phyloP scores from a whole-genome alignment of 2,113 vertebrate species.

The Cephalopterus ornatus region DNA sequence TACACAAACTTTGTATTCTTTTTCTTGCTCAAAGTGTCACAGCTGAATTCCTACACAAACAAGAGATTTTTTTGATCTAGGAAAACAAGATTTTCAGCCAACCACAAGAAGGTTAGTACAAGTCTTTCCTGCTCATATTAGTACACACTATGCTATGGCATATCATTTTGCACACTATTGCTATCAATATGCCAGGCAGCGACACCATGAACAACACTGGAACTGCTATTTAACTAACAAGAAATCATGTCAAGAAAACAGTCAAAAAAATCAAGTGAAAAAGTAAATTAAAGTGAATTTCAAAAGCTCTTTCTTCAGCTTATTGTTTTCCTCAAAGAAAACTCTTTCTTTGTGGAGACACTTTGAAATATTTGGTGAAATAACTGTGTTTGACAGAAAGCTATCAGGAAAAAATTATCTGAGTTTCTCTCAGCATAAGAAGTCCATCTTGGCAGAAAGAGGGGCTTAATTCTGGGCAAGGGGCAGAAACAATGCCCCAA shows the following conservation, averaged over 20 bases:
- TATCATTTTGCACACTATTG: not conserved
- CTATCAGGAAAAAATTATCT: not conserved
- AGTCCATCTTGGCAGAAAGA: not conserved
- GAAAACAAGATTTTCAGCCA: not conserved
- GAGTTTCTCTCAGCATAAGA: not conserved
- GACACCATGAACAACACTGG: not conserved
- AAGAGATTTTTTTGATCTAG: not conserved
- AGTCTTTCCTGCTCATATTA: not conserved
- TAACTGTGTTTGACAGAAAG: not conserved
- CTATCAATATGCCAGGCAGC: fast-evolving
- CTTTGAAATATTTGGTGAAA: not conserved
- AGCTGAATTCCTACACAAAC: not conserved
- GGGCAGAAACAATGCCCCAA: not conserved
- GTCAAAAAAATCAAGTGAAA: not conserved
- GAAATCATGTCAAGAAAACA: not conserved
- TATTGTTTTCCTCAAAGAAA: not conserved
- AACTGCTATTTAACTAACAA: not conserved
- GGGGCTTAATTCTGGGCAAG: fast-evolving
- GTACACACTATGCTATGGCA: not conserved
- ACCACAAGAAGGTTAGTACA: not conserved
- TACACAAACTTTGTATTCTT: not conserved
- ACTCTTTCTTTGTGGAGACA: not conserved
- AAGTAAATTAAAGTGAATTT: not conserved
- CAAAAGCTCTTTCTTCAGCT: not conserved
- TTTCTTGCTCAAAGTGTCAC: not conserved